These are phyloP conservation scores for Accipiter cooperii DNA, from an alignment of 2,113 vertebrate genomes.

Conservation along the genomic window DNA sequence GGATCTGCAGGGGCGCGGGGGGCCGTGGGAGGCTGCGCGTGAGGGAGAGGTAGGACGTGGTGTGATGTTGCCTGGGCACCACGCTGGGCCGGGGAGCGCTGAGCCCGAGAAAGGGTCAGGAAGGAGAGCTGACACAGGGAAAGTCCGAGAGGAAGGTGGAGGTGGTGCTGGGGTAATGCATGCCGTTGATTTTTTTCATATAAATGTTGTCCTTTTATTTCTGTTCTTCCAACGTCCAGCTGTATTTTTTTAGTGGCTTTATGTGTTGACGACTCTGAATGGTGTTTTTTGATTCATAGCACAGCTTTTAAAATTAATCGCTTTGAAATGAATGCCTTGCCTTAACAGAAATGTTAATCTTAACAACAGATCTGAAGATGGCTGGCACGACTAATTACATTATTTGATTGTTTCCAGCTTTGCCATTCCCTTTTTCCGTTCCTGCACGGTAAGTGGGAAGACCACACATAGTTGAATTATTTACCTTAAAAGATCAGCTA, in stretches of 20 bases:
- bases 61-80: not conserved
- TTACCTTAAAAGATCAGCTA: not conserved
- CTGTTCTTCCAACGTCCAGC: not conserved
- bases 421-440: not conserved
- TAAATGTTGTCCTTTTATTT: accelerated
- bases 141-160: not conserved
- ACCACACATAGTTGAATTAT: not conserved
- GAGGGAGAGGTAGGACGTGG: not conserved
- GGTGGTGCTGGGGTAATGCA: not conserved
- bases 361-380: not conserved
- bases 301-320: not conserved
- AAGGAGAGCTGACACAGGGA: not conserved
- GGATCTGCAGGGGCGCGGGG: not conserved
- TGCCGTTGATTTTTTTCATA: not conserved
- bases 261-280: not conserved
- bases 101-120: not conserved
- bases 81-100: not conserved
- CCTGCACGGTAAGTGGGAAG: not conserved
- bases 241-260: not conserved
- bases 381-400: not conserved
- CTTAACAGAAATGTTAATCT: not conserved
- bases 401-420: not conserved
- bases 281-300: not conserved
- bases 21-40: accelerated
- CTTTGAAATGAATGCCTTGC: not conserved